Base-by-base conservation (phyloP, 1,140 invertebrate species). In the Lithobius niger region DNA sequence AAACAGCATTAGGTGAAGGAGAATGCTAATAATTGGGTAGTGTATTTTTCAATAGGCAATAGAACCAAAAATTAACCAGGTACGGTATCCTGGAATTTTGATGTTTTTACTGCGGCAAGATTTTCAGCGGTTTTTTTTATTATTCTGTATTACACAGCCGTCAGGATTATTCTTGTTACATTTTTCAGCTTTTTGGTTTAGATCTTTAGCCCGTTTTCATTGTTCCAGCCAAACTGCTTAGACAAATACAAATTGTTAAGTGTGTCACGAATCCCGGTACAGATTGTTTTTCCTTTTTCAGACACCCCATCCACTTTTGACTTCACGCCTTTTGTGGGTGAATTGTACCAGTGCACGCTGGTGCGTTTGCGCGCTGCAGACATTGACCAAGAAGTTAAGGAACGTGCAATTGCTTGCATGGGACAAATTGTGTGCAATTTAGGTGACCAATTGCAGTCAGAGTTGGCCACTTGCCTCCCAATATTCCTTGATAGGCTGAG, bases 311-410 rank as follows among this genome's bases (percentile, higher is more conserved):
- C 77, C 16, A 76, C 72, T 57, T 85, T 85, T 64, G 84, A 93
- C 71, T 86, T 90, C 60, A 78, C 77, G 0, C 79, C 81, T 3
- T 88, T 86, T 66, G 83, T 88, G 1, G 75, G 75, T 1, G 81
- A 86, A 52, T 79, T 97, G 62, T 97, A 96, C 70, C 73, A 78
- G 28, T 89, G 85, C 63, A 92, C 89, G 0, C 71, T 96, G 50
- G 78, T 83, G 21, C 77, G 93, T 59, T 73, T 99, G 2, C 84
- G 83, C 65, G 90, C 94, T n/a, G 84, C 93, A 0, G 93, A 97
- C 68, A 93, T 97, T 62, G 93, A 97, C 74, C 95, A 97, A 68
- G 94, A 98, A 76, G 94, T 98, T 0, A 98, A 98, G 68, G 95
- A 98, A 67, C 77, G 93, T 55, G 93, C 95, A 3, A 97, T 98